Percentiles rank a stretch among this genome's conserved stretches.
Evolutionary conservation across 2,797 vertebrate species (phyloP).

Genomic region (Chelmon rostratus): DNA sequence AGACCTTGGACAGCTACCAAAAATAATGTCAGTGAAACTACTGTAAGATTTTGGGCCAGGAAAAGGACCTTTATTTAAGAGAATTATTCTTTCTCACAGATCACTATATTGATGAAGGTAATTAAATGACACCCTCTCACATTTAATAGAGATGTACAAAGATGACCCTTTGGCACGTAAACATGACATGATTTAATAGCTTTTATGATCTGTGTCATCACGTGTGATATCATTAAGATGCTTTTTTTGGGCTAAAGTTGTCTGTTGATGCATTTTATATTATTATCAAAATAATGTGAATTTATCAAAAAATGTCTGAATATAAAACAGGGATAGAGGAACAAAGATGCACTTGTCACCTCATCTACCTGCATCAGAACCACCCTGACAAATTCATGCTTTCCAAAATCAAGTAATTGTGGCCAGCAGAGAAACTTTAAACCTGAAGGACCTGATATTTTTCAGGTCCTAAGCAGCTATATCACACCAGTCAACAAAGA

Average conservation of each 20-base stretch:
- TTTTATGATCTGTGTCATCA: too few species aligned
- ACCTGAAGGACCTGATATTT: too few species aligned
- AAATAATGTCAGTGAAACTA: constrained; percentile 1
- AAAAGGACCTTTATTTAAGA: neutral
- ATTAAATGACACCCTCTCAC: neutral
- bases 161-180: too few species aligned
- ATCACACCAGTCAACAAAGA: neutral
- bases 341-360: neutral
- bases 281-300: neutral
- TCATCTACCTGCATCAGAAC: neutral
- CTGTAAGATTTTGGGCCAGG: neutral
- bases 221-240: too few species aligned
- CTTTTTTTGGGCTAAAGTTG: too few species aligned
- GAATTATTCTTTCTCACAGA: neutral
- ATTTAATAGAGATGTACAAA: too few species aligned
- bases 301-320: neutral
- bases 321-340: neutral
- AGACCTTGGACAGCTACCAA: neutral
- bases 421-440: too few species aligned
- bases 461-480: neutral
- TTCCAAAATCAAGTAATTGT: neutral
- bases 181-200: too few species aligned
- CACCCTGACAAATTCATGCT: neutral
- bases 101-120: neutral
- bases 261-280: too few species aligned